Percentiles rank a stretch among this genome's conserved stretches.
Evolutionary conservation across 2,797 vertebrate genomes (phyloP).

Genomic region (Enteromius trimaculatus): DNA sequence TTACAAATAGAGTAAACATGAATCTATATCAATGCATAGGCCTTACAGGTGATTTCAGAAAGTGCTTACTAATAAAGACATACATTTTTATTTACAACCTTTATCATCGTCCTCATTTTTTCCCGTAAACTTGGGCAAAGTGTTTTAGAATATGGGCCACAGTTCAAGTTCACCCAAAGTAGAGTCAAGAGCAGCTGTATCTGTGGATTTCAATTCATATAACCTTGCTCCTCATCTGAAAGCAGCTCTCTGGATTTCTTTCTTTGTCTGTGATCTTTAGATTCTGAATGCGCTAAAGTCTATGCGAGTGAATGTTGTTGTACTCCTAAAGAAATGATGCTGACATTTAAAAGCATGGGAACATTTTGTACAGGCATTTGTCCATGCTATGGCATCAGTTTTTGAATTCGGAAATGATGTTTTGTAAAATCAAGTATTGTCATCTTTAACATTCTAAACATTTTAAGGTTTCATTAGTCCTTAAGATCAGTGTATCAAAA

Average conservation of each 20-base stretch:
- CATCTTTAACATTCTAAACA: not conserved
- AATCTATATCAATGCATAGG: not conserved
- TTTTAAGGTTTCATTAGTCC: not conserved
- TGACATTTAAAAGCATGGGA: not conserved
- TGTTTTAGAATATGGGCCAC: conserved; percentile 3
- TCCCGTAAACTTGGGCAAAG: not conserved
- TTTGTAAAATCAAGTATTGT: conserved; percentile 2
- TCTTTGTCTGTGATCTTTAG: not conserved
- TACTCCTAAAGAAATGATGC: not conserved
- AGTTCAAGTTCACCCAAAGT: not conserved
- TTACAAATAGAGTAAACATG: conserved; percentile 8
- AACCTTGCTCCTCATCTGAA: not conserved
- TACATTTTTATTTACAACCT: not conserved
- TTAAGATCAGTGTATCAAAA: not conserved
- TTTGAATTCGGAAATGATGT: not conserved
- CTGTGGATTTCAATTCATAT: not conserved
- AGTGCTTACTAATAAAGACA: not conserved
- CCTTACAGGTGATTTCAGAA: not conserved
- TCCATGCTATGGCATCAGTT: not conserved
- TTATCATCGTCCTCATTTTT: not conserved
- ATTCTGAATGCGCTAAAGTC: not conserved
- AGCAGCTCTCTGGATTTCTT: not conserved
- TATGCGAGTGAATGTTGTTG: not conserved
- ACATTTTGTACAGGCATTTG: conserved; percentile 2
- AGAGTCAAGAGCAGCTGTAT: not conserved